Percentiles rank a stretch among this genome's conserved stretches.
Conservation (phyloP, 2,113 vertebrate species). For the Myrmophylax atrothorax region DNA sequence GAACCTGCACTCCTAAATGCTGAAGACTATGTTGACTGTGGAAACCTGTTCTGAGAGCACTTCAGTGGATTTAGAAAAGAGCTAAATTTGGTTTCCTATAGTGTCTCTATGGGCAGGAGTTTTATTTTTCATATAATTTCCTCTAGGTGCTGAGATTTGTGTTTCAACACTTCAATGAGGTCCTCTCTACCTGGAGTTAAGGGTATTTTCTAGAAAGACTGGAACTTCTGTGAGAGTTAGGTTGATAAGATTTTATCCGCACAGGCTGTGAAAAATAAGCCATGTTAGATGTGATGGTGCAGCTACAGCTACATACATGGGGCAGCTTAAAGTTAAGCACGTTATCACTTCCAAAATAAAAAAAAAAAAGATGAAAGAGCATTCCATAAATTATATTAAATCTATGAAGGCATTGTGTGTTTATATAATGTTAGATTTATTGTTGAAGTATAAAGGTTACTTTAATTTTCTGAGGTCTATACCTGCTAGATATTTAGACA, state of each 20-base stretch:
- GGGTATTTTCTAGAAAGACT: not conserved
- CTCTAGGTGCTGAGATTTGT: not conserved
- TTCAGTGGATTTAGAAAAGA: not conserved
- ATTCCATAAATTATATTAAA: not conserved
- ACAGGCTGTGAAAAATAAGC: not conserved
- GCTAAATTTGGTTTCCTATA: not conserved
- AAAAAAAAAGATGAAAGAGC: not conserved
- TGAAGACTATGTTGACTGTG: not conserved
- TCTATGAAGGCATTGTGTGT: not conserved
- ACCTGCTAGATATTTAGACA: not conserved
- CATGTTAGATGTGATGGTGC: not conserved
- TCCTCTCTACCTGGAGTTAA: not conserved
- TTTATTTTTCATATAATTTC: not conserved
- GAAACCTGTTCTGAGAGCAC: not conserved
- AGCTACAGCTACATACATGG: not conserved
- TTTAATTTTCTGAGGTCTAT: conserved; percentile 12
- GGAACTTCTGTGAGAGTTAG: not conserved
- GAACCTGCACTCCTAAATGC: not conserved
- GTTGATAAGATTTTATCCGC: not conserved
- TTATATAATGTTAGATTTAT: not conserved
- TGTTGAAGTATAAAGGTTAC: not conserved
- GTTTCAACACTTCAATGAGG: not conserved
- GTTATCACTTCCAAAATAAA: not conserved
- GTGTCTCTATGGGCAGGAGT: not conserved
- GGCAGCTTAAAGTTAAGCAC: not conserved